Conservation (phyloP, 2,888 invertebrate species). For the Plebejus anna region DNA sequence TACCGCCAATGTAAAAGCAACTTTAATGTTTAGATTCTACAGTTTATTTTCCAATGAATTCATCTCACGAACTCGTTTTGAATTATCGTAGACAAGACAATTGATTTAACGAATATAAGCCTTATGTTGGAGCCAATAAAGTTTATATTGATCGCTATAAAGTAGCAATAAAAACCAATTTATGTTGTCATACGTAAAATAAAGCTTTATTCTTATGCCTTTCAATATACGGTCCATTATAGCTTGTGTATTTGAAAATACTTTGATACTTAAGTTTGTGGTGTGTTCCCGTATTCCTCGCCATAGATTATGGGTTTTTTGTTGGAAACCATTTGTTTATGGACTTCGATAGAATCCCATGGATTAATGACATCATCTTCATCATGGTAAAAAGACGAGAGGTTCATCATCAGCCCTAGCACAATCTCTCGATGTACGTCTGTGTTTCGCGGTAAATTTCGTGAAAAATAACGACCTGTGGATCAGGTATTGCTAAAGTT, state of each 20-base stretch:
- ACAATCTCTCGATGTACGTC: background rate
- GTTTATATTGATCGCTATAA: conserved; percentile 12
- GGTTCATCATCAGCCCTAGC: background rate
- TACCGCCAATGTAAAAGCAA: background rate
- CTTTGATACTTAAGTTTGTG: background rate
- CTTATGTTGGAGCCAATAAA: background rate
- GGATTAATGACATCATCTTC: conserved; percentile 25
- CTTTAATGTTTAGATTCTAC: background rate
- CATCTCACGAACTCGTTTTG: conserved; percentile 19
- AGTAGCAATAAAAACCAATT: background rate
- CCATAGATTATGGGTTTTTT: conserved; percentile 26
- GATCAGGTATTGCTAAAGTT: no score
- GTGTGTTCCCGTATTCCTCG: background rate
- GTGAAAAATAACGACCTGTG: no score
- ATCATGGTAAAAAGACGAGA: background rate
- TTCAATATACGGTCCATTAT: background rate
- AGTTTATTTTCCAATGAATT: background rate
- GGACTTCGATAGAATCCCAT: conserved; percentile 13
- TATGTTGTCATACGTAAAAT: background rate
- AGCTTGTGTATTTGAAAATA: background rate
- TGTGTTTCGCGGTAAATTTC: no score
- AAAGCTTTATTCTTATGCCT: background rate
- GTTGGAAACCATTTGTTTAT: conserved; percentile 18
- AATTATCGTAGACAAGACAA: conserved; percentile 11
- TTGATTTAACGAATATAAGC: background rate